Evolutionary conservation across 2,113 vertebrate species (phyloP), one percentile per base, ranked within the genome.

Genomic region (Carlito syrichta): DNA sequence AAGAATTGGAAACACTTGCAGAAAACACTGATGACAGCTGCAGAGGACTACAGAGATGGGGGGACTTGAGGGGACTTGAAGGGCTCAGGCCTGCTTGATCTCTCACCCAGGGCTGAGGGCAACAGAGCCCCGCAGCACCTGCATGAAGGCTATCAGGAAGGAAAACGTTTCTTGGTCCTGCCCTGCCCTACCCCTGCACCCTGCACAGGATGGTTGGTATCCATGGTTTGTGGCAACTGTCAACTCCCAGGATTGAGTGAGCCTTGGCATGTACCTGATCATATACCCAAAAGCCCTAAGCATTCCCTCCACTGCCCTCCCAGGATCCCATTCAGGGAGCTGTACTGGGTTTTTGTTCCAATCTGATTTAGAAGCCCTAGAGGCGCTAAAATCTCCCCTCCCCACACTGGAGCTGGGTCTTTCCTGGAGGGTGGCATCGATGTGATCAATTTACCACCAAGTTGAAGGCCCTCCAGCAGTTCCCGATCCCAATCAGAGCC

Each of bases 41-140:
- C 16, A 8, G 66, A 38, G 40, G 40, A 9, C 58, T 0, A 0
- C 1, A 1, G 48, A 54, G 23, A 35, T 2, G 1, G 4, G 25
- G 19, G 25, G 19, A 4, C 4, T 23, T 63, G 0, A 22, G 45
- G 81, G 38, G 35, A n/a, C 89, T 40, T 23, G 25, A 2, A 32
- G 63, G 38, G 9, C n/a, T 23, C 14, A 1, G 86, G 16, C 45
- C 71, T 6, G 9, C 11, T 7, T 17, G 89, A 3, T 8, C 3
- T 2, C 0, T 20, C 13, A 27, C 1, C 5, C 38, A 1, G 73
- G 48, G 40, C 32, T 1, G 5, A 27, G 54, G 38, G 10, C 13
- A 11, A 16, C 8, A 4, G 0, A 45, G 56, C 13, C 73, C 32
- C 0, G 0, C 1, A 4, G 17, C 1, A 23, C 23, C 0, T 22